Base-by-base conservation (phyloP, 1,140 invertebrate species). In the Condylostylus longicornis region DNA sequence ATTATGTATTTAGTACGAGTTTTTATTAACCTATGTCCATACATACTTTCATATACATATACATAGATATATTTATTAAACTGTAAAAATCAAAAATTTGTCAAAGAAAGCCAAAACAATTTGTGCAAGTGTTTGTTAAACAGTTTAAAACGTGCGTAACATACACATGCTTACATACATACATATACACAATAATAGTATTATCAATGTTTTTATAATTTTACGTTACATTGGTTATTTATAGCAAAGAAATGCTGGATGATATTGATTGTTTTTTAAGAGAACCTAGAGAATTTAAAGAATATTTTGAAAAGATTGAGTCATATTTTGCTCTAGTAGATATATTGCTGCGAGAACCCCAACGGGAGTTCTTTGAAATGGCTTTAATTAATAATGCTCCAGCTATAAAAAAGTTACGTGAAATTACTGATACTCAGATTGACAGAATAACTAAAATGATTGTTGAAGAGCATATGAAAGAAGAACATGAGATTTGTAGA, bases 311-410 rank as follows among this genome's bases (percentile, higher is more conserved):
- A 18, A 70, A 74, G 53, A 71, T 78, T 25, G 58, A 66, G 41
- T 65, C 67, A 41, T 77, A 74, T 41, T 70, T 72, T 49, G 50
- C 49, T 6, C 71, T 70, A 19, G 66, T 73, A 43, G 63, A 66
- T 20, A 66, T 70, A 47, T 66, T 77, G 23, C 67, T 65, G 14
- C 66, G 66, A 8, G 65, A 72, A 41, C 63, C 72, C 5, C 61
- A 66, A 41, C 74, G 72, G 41, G 74, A 77, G 48, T 77, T 71
- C 53, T 77, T 77, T 47, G 62, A 65, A 9, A 61, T 68, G 22
- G 66, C 63, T 3, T 61, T 66, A 35, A 50, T 74, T 1, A 50
- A 61, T 42, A 66, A 71, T 35, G 51, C 61, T 7, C 57, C 64
- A 9, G 65, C 65, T 3, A 67, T 69, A 18, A 35, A 42, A 1